phyloP scores from a whole-genome alignment of 2,797 vertebrate species.

The Pogonophryne albipinna region DNA sequence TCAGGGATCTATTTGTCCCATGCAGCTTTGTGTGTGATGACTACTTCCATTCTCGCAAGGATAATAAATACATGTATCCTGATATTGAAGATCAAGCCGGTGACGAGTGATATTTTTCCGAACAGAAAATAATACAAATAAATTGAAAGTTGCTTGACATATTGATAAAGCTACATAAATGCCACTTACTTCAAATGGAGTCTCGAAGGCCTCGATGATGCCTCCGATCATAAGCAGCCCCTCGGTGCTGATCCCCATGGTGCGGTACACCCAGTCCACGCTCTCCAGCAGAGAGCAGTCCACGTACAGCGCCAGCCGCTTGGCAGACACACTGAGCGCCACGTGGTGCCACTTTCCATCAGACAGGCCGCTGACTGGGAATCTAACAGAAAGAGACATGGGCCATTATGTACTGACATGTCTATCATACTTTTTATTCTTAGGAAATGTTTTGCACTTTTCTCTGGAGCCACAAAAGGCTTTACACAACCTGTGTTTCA shows the following conservation, averaged over 20 bases:
- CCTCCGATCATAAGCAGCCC: slow-evolving; percentile 90
- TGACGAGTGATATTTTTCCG: no score
- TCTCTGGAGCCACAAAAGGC: background rate
- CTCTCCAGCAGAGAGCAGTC: slow-evolving; percentile 90
- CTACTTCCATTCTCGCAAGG: no score
- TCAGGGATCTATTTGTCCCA: no score
- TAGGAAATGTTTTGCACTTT: no score
- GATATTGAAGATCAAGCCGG: no score
- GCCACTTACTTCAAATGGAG: slow-evolving; percentile 88
- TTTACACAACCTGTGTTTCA: background rate
- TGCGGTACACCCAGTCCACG: slow-evolving; percentile 87
- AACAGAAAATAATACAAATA: background rate
- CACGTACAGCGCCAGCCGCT: slow-evolving; percentile 85
- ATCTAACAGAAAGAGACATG: slow-evolving; percentile 75
- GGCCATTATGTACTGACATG: slow-evolving; percentile 5
- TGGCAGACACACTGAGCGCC: slow-evolving; percentile 85
- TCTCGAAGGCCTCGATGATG: slow-evolving; percentile 86
- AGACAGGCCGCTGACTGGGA: slow-evolving; percentile 84
- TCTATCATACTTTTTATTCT: slow-evolving; percentile 4
- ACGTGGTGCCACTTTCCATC: slow-evolving; percentile 90
- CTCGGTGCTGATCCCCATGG: slow-evolving; percentile 84
- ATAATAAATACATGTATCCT: no score
- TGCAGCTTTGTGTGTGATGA: no score
- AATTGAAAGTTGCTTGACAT: background rate
- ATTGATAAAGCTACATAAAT: background rate